Evolutionary conservation across 2,797 vertebrate species (phyloP), one percentile per base, ranked within the genome.

Genomic region (Forpus xanthops): DNA sequence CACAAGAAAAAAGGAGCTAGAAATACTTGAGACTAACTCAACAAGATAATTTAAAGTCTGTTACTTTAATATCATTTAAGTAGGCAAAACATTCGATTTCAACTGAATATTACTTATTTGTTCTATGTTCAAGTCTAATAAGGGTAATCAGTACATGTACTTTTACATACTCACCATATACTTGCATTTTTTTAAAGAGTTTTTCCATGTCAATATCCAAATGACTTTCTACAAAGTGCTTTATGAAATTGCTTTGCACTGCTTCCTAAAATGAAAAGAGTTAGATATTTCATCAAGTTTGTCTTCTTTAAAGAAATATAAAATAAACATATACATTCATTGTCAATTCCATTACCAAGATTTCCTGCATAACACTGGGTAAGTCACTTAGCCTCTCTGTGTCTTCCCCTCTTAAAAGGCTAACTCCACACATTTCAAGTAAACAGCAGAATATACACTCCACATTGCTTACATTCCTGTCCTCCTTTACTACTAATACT

Each of bases 141-240:
- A 67, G 11, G 3, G 8, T 77, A 89, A 85, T 49, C 16, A 55
- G 20, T 27, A 14, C 6, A 5, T 23, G 18, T 7, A 61, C 8
- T 47, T 65, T 76, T 18, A 75, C 19, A 25, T 66, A 82, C 97
- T 2, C 96, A 98, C 98, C 97, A 5, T 97, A 97, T 3, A n/a
- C n/a, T 61, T 96, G 87, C 41, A 98, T 93, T n/a, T 96, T 93
- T 74, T 91, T 74, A 2, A 76, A 76, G 27, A 98, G 91, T 9
- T 92, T 79, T 74, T 94, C 96, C 45, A 61, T 82, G 49, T 97
- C 92, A 53, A 97, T 67, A 52, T 96, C 91, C 93, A 98, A 65
- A 77, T 97, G 97, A 23, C 80, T 98, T 93, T 98, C 92, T 77
- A 98, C 35, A 30, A 97, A 98, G 37, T 93, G 96, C 65, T 95